A percentile compares a stretch with the other conserved stretches of the same genome.
phyloP scores from a whole-genome alignment of 2,888 invertebrate genomes.

The Cylloceria caligata region DNA sequence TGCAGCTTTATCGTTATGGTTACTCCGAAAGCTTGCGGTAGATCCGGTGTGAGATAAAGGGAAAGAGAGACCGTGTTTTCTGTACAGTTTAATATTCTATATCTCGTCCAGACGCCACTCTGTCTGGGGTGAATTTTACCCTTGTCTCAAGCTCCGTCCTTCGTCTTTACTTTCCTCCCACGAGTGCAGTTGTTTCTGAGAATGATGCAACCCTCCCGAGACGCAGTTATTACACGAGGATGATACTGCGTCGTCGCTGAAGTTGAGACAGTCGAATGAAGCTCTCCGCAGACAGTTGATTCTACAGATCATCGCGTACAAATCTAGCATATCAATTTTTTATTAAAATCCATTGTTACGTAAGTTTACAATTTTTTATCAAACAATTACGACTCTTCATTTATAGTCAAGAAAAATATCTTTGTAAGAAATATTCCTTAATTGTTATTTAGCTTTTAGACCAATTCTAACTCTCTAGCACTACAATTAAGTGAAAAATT shows the following conservation, averaged over 20 bases:
- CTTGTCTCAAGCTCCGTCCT: conserved; percentile 19
- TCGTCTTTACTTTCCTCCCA: conserved; percentile 16
- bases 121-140: conserved; percentile 40
- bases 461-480: no score
- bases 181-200: conserved; percentile 22
- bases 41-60: neutral
- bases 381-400: neutral
- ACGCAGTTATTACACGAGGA: conserved; percentile 8
- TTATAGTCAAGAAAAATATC: neutral
- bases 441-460: no score
- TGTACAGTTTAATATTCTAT: conserved; percentile 34
- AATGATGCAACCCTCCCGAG: conserved; percentile 28
- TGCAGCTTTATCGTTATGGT: conserved; percentile 1
- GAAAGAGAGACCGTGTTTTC: neutral
- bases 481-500: no score
- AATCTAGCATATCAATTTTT: neutral
- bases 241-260: conserved; percentile 20
- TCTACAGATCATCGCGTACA: neutral
- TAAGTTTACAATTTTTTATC: neutral
- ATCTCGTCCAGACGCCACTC: conserved; percentile 49
- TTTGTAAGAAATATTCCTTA: no score
- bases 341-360: neutral
- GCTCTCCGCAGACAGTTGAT: neutral
- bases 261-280: neutral
- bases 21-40: neutral